Conservation (phyloP, 2,888 invertebrate genomes). For the Fragum sueziense region DNA sequence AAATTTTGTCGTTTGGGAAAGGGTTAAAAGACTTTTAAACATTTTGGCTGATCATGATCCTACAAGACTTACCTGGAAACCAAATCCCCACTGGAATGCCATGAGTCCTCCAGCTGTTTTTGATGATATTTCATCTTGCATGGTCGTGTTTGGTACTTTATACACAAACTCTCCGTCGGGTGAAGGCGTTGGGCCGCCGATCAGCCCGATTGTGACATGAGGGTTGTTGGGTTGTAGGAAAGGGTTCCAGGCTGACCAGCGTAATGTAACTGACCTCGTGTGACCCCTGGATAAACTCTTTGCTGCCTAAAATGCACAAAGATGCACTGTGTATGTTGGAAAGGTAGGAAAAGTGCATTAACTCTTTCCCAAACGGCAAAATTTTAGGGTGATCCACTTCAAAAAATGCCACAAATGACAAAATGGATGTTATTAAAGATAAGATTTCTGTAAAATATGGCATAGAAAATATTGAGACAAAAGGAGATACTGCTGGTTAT, state of each 20-base stretch:
- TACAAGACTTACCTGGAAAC: constrained; percentile 62
- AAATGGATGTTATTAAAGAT: too few relatives aligned
- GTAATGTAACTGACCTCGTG: constrained; percentile 75
- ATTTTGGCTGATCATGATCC: too few relatives aligned
- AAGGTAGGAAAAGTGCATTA: too few relatives aligned
- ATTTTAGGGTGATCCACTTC: too few relatives aligned
- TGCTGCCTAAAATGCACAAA: constrained; percentile 34
- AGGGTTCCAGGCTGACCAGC: constrained; percentile 83
- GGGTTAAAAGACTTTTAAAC: too few relatives aligned
- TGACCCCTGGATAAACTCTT: constrained; percentile 67
- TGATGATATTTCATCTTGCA: constrained; percentile 70
- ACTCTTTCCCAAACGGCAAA: too few relatives aligned
- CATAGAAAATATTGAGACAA: too few relatives aligned
- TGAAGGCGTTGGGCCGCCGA: constrained; percentile 81
- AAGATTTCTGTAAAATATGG: too few relatives aligned
- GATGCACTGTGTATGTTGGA: too few relatives aligned
- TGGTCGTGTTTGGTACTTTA: constrained; percentile 76
- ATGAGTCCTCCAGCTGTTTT: constrained; percentile 71
- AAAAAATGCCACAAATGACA: too few relatives aligned
- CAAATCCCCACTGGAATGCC: constrained; percentile 70
- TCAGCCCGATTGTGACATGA: constrained; percentile 74
- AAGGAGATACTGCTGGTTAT: too few relatives aligned
- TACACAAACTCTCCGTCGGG: constrained; percentile 82
- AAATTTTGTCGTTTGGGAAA: too few relatives aligned
- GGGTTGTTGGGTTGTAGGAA: constrained; percentile 72